phyloP scores from a whole-genome alignment of 2,888 invertebrate genomes.

The Drosophila picticornis region DNA sequence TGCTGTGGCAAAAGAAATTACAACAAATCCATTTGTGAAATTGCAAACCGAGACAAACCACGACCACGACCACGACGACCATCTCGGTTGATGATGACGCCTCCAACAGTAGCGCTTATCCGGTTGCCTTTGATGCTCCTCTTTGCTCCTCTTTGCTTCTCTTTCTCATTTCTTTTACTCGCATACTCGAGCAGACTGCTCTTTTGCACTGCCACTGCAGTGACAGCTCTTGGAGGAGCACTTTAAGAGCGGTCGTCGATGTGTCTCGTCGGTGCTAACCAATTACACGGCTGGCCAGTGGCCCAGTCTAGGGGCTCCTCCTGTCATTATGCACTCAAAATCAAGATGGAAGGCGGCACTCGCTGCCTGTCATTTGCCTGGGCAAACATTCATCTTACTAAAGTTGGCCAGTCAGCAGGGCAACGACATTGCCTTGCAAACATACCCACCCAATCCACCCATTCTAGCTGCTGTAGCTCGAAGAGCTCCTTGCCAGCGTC shows the following conservation, averaged over 20 bases:
- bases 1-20: conserved; percentile 78
- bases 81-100: conserved; percentile 37
- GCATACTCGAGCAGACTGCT: conserved; percentile 23
- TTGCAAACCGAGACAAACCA: conserved; percentile 75
- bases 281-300: conserved; percentile 59
- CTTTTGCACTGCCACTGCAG: conserved; percentile 50
- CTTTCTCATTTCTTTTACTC: conserved; percentile 20
- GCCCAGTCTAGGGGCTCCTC: conserved; percentile 31
- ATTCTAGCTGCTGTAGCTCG: conserved; percentile 9
- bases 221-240: conserved; percentile 49
- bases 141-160: background rate
- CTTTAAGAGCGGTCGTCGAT: conserved; percentile 44
- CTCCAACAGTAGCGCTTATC: conserved; percentile 51
- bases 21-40: conserved; percentile 81
- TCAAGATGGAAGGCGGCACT: conserved; percentile 74
- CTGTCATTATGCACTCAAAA: conserved; percentile 80
- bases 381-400: conserved; percentile 76
- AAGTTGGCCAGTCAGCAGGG: conserved; percentile 61
- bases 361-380: conserved; percentile 77
- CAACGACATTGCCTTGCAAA: conserved; percentile 19
- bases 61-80: conserved; percentile 48
- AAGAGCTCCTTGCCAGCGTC: conserved; percentile 1
- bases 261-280: conserved; percentile 52
- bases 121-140: conserved; percentile 56
- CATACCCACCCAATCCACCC: background rate